Percentiles rank a stretch among this genome's conserved stretches.
Evolutionary conservation across 2,113 vertebrate genomes (phyloP).

Genomic region (Amazona vittata): DNA sequence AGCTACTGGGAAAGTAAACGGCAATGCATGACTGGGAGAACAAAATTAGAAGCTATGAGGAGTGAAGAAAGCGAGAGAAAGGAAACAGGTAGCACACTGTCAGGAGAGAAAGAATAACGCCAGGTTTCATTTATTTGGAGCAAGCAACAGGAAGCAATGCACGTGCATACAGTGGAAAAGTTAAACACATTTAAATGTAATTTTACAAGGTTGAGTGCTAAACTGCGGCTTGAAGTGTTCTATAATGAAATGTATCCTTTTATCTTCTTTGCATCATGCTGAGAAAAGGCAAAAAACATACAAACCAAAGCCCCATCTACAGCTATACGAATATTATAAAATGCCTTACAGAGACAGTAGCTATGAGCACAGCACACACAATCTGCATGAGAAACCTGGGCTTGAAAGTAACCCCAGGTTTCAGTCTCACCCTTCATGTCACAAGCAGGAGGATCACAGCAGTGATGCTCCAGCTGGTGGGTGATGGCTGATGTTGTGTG

Average conservation of each 20-base stretch:
- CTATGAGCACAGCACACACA: background rate
- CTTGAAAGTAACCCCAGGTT: background rate
- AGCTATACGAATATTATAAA: background rate
- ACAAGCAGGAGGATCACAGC: background rate
- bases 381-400: background rate
- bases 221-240: background rate
- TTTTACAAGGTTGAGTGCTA: conserved; percentile 36
- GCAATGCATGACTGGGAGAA: background rate
- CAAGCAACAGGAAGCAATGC: conserved; percentile 15
- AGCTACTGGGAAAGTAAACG: background rate
- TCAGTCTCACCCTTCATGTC: background rate
- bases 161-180: conserved; percentile 10
- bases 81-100: background rate
- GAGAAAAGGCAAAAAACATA: background rate
- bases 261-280: background rate
- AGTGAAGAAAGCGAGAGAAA: background rate
- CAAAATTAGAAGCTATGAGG: background rate
- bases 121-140: conserved; percentile 2
- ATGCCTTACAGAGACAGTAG: background rate
- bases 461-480: background rate
- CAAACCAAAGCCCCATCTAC: background rate
- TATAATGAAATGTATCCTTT: conserved; percentile 20
- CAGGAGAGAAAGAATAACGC: background rate
- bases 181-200: conserved; percentile 30
- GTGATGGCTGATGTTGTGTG: background rate